phyloP scores from a whole-genome alignment of 2,113 vertebrate genomes.

The Periophthalmodon schlosseri region DNA sequence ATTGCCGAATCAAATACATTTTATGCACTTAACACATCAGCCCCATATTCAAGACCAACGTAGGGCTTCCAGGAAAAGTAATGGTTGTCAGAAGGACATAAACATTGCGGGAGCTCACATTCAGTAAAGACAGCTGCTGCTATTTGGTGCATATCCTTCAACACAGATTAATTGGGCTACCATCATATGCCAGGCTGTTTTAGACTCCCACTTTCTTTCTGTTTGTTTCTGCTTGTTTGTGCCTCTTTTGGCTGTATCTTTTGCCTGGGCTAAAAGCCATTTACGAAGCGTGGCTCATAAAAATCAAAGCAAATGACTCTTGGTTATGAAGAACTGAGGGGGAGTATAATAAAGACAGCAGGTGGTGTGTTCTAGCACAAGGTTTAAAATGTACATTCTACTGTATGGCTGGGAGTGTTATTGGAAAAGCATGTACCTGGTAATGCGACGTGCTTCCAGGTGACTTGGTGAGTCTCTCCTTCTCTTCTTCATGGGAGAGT shows the following conservation, averaged over 20 bases:
- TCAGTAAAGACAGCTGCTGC: constrained; percentile 2
- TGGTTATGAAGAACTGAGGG: constrained; percentile 12
- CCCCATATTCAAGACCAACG: neutral
- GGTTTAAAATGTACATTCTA: constrained; percentile 12
- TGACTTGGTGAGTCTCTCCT: constrained; percentile 97
- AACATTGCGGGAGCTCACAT: neutral
- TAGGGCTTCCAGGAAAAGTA: neutral
- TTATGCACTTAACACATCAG: neutral
- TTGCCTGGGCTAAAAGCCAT: constrained; percentile 32
- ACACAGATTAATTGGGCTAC: neutral
- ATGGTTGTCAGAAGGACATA: neutral
- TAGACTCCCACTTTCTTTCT: constrained; percentile 10
- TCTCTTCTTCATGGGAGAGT: constrained; percentile 92
- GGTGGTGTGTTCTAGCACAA: constrained; percentile 4
- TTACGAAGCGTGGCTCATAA: constrained; percentile 24
- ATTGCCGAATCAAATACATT: neutral
- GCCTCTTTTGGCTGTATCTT: constrained; percentile 37
- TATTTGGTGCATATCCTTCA: neutral
- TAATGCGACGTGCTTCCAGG: constrained; percentile 94
- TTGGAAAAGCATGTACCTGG: constrained; percentile 78
- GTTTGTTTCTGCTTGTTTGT: constrained; percentile 33
- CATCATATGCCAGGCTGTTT: constrained; percentile 9
- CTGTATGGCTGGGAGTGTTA: constrained; percentile 11
- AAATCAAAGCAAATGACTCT: constrained; percentile 13
- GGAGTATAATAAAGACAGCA: constrained; percentile 11